phyloP scores from a whole-genome alignment of 1,140 invertebrate genomes.

The Microplitis demolitor region DNA sequence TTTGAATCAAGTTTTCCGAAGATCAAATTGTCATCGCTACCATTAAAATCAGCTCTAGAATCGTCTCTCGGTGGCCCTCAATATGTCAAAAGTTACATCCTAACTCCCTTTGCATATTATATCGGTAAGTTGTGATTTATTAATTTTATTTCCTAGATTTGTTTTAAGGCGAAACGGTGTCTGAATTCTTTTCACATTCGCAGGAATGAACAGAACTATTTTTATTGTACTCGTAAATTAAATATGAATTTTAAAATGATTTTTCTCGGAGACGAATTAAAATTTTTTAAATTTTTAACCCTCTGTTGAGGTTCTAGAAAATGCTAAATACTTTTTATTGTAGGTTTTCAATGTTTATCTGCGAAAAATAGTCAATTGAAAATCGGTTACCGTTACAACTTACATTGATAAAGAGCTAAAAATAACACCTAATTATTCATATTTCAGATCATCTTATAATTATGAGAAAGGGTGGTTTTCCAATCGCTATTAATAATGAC shows the following conservation, averaged over 20 bases:
- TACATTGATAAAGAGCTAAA: too few species aligned
- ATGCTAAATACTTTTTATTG: too few species aligned
- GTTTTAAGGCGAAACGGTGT: too few species aligned
- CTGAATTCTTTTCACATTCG: too few species aligned
- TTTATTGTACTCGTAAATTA: too few species aligned
- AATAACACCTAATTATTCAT: background rate
- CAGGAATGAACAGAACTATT: too few species aligned
- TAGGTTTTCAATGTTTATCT: too few species aligned
- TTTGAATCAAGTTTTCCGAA: background rate
- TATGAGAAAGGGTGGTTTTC: slow-evolving; percentile 61
- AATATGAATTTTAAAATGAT: too few species aligned
- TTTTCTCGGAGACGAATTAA: too few species aligned
- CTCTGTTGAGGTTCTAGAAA: background rate
- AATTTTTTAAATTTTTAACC: background rate
- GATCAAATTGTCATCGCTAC: slow-evolving; percentile 37
- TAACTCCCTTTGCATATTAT: slow-evolving; percentile 53
- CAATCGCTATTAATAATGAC: slow-evolving; percentile 52
- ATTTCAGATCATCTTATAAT: slow-evolving; percentile 61
- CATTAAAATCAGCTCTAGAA: slow-evolving; percentile 50
- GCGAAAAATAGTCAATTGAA: too few species aligned
- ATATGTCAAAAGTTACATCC: slow-evolving; percentile 56
- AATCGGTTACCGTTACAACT: too few species aligned
- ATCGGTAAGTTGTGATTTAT: slow-evolving; percentile 53
- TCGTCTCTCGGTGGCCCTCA: slow-evolving; percentile 55
- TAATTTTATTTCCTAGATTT: too few species aligned